Percentiles rank a stretch among this genome's conserved stretches.
These are phyloP conservation scores for Martes martes DNA, from an alignment of 2,113 vertebrate species.

Conservation along the genomic window DNA sequence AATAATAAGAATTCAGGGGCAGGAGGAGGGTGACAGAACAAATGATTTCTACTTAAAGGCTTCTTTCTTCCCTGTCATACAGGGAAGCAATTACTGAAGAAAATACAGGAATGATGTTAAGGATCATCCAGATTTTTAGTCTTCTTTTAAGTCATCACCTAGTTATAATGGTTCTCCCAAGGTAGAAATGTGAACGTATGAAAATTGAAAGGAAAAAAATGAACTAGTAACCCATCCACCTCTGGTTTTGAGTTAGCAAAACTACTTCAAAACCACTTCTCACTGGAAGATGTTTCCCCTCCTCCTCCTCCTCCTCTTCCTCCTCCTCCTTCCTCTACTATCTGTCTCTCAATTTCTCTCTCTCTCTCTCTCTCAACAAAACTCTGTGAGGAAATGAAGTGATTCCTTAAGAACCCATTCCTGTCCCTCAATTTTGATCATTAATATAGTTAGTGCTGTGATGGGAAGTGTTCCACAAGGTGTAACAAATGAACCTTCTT, in stretches of 20 bases:
- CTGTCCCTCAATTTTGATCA: not conserved
- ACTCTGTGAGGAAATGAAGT: not conserved
- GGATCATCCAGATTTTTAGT: not conserved
- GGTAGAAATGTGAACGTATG: not conserved
- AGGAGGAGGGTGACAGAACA: not conserved
- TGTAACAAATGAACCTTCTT: not conserved
- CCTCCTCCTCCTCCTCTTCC: rapidly evolving
- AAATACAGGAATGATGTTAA: not conserved
- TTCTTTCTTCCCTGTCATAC: not conserved
- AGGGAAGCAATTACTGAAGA: not conserved
- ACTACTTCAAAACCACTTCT: not conserved
- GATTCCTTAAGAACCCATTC: not conserved
- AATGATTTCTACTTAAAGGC: not conserved
- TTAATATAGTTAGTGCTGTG: not conserved
- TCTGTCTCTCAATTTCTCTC: not conserved
- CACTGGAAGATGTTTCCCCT: not conserved
- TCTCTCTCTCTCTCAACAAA: not conserved
- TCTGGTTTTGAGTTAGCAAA: not conserved
- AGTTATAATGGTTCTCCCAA: not conserved
- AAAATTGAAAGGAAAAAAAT: not conserved
- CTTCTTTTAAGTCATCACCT: not conserved
- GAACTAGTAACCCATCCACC: not conserved
- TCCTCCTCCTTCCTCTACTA: too few relatives aligned
- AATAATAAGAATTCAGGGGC: not conserved
- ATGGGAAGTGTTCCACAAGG: not conserved